Percentiles rank a stretch among this genome's conserved stretches.
phyloP scores from a whole-genome alignment of 2,113 vertebrate genomes.

The Oreotrochilus melanogaster region DNA sequence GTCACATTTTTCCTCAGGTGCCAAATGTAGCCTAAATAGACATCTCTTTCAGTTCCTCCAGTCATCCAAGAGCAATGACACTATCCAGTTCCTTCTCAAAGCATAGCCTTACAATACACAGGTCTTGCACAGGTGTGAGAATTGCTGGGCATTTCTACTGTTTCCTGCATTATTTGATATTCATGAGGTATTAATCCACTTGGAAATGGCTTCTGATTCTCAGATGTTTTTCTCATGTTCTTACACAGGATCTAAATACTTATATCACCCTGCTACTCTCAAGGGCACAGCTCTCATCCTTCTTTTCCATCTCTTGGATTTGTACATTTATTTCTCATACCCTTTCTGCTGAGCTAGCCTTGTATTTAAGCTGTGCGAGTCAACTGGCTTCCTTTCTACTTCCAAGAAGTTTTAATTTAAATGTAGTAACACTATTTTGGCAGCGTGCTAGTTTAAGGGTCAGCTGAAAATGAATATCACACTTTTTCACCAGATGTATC shows the following conservation, averaged over 20 bases:
- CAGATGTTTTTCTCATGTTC: neutral
- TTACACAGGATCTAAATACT: neutral
- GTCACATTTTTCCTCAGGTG: neutral
- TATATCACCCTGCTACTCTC: neutral
- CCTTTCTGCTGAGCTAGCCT: neutral
- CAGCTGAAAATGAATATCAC: neutral
- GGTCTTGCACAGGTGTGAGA: neutral
- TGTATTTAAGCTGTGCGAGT: neutral
- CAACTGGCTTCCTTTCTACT: neutral
- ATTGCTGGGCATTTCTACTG: neutral
- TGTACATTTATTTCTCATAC: neutral
- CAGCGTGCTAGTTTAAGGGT: neutral
- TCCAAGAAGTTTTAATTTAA: neutral
- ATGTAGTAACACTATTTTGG: neutral
- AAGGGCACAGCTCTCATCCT: neutral
- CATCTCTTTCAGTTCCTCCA: neutral
- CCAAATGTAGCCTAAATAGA: neutral
- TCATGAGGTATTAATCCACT: neutral
- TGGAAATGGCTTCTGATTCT: neutral
- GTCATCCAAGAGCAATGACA: neutral
- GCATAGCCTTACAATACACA: neutral
- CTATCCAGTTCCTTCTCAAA: neutral
- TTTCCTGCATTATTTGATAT: neutral
- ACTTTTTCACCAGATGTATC: neutral
- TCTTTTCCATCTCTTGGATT: neutral